A percentile compares a stretch with the other conserved stretches of the same genome.
phyloP scores from a whole-genome alignment of 2,113 vertebrate species.

The Syngnathoides biaculeatus region DNA sequence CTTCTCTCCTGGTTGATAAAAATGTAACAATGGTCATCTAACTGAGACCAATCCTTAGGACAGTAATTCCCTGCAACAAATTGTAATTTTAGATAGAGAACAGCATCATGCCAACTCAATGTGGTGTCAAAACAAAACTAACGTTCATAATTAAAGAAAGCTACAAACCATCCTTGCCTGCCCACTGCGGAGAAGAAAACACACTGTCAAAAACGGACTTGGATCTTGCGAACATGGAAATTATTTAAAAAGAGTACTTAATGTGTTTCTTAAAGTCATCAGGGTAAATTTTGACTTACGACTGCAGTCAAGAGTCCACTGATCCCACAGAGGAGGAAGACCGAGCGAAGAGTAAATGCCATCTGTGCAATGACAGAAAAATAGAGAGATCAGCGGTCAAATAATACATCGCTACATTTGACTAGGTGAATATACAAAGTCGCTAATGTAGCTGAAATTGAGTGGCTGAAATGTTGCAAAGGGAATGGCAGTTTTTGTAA shows the following conservation, averaged over 20 bases:
- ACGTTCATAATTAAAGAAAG: background rate
- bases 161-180: background rate
- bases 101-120: background rate
- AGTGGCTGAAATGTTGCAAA: background rate
- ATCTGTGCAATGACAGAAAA: constrained; percentile 4
- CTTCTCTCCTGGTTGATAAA: fast-evolving
- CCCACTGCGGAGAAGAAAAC: background rate
- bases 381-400: background rate
- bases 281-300: background rate
- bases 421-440: background rate
- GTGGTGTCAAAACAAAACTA: background rate
- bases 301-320: background rate
- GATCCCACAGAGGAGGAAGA: constrained; percentile 1
- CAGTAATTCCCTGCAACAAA: background rate
- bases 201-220: background rate
- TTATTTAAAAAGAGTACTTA: background rate
- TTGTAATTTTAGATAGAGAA: background rate
- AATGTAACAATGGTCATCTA: background rate
- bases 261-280: background rate
- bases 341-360: background rate
- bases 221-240: background rate
- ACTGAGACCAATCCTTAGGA: background rate
- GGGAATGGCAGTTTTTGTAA: background rate
- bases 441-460: background rate
- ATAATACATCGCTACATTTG: background rate